phyloP scores from a whole-genome alignment of 1,140 invertebrate species.

The Nilaparvata lugens region DNA sequence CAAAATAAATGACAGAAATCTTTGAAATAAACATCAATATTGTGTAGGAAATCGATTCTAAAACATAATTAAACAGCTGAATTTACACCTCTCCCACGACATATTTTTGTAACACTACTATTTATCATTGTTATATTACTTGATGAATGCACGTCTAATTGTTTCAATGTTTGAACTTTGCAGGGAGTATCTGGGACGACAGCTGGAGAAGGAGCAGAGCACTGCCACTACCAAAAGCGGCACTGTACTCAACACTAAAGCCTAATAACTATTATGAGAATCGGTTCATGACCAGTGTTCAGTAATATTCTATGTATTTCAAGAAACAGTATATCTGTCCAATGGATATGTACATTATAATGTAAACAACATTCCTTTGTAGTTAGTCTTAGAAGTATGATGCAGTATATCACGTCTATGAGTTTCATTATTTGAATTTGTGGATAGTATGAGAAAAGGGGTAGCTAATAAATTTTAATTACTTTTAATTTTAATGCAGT shows the following conservation, averaged over 20 bases:
- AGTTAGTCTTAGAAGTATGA: not conserved
- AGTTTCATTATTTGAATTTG: not conserved
- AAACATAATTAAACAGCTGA: too few species aligned
- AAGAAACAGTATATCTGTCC: not conserved
- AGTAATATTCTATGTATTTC: not conserved
- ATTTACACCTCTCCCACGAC: too few species aligned
- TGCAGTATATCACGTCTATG: not conserved
- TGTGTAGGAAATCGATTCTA: too few species aligned
- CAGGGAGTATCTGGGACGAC: conserved; percentile 94
- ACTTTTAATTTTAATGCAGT: too few species aligned
- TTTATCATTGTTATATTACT: too few species aligned
- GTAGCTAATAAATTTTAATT: too few species aligned
- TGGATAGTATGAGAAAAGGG: too few species aligned
- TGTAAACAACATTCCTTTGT: not conserved
- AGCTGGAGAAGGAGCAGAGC: conserved; percentile 81
- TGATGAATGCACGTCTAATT: too few species aligned
- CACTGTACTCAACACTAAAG: conserved; percentile 4
- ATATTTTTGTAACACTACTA: too few species aligned
- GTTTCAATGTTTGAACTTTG: too few species aligned
- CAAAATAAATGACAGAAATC: too few species aligned
- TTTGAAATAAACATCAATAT: too few species aligned
- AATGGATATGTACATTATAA: not conserved
- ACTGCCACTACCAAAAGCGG: conserved; percentile 38
- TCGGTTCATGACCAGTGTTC: not conserved
- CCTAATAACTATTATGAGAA: conserved; percentile 17